Percentiles rank a stretch among this genome's conserved stretches.
These are phyloP conservation scores for Aegithalos caudatus DNA, from an alignment of 2,113 vertebrate species.

Conservation along the genomic window DNA sequence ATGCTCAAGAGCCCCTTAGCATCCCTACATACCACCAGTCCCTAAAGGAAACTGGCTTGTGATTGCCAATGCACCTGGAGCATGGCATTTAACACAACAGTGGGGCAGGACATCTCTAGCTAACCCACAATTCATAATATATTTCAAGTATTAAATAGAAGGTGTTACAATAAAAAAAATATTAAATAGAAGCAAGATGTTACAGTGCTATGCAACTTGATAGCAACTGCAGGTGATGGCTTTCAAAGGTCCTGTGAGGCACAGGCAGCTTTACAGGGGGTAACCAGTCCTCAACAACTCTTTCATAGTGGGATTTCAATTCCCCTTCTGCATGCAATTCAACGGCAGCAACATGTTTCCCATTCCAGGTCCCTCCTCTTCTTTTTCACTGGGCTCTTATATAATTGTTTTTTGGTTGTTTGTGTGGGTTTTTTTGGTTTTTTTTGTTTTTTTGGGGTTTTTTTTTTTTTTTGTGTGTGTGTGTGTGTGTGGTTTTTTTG, in stretches of 20 bases:
- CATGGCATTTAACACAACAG: fast-evolving
- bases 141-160: not conserved
- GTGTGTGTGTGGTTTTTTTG: no score
- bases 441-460: no score
- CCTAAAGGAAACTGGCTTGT: not conserved
- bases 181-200: not conserved
- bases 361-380: not conserved
- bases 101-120: not conserved
- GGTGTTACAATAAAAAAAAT: not conserved
- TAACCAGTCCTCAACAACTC: not conserved
- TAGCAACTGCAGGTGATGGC: not conserved
- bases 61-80: not conserved
- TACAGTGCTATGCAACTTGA: not conserved
- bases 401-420: not conserved
- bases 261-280: not conserved
- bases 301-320: not conserved
- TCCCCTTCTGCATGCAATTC: not conserved
- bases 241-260: not conserved
- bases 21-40: not conserved
- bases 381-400: not conserved
- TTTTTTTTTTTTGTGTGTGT: no score
- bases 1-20: not conserved
- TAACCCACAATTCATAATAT: not conserved
- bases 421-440: no score
- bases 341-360: not conserved